Conservation (phyloP, 1,140 invertebrate genomes). For the Drosophila leontia region DNA sequence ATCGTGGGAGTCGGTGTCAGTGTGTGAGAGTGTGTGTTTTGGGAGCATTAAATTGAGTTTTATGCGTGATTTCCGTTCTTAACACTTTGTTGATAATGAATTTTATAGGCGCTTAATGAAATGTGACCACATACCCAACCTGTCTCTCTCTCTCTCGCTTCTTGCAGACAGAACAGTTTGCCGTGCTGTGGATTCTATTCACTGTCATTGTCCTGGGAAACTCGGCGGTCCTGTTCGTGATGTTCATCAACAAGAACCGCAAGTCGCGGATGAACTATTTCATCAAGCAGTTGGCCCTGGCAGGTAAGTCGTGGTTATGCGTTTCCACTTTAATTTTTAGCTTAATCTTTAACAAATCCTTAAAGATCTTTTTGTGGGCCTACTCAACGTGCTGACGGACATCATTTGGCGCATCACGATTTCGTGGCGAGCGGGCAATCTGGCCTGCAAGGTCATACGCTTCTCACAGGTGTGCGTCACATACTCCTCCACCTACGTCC, state of each 20-base stretch:
- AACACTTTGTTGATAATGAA: conserved; percentile 77
- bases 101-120: conserved; percentile 67
- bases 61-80: conserved; percentile 75
- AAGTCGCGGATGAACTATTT: conserved; percentile 98
- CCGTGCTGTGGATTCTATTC: conserved; percentile 95
- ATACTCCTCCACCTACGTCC: conserved; percentile 97
- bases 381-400: conserved; percentile 94
- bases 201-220: conserved; percentile 95
- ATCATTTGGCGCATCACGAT: conserved; percentile 95
- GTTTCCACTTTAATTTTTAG: conserved; percentile 19
- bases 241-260: conserved; percentile 92
- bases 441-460: conserved; percentile 94
- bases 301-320: conserved; percentile 87
- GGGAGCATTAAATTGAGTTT: conserved; percentile 75
- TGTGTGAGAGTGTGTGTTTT: conserved; percentile 9
- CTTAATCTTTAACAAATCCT: not conserved
- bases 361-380: conserved; percentile 93
- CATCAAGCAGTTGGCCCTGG: conserved; percentile 96
- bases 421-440: conserved; percentile 93
- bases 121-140: conserved; percentile 36
- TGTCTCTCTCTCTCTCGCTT: conserved; percentile 2
- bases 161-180: conserved; percentile 95
- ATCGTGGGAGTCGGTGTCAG: conserved; percentile 22
- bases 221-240: conserved; percentile 92
- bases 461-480: conserved; percentile 94